Conservation (phyloP, 2,113 vertebrate species). For the Archocentrus centrarchus region DNA sequence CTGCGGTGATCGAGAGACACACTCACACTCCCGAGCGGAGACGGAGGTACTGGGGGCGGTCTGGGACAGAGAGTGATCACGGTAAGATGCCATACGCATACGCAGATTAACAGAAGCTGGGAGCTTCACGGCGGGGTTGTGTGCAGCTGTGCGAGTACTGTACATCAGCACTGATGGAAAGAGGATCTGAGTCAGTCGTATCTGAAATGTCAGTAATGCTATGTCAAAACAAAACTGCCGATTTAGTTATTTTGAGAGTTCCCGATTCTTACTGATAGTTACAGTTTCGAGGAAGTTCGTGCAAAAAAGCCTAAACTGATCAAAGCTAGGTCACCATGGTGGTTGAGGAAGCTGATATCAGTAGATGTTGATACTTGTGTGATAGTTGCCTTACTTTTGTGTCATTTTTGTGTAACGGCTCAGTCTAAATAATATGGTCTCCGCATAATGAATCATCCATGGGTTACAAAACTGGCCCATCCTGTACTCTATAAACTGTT, state of each 20-base stretch:
- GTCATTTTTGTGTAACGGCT: neutral
- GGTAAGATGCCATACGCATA: conserved; percentile 79
- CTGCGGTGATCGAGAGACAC: conserved; percentile 95
- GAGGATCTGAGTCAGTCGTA: neutral
- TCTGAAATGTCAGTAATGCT: neutral
- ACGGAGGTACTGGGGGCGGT: conserved; percentile 96
- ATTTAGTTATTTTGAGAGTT: neutral
- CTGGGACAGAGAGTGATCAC: conserved; percentile 96
- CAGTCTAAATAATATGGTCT: neutral
- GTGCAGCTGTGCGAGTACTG: neutral
- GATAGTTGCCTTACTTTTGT: neutral
- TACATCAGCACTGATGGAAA: neutral
- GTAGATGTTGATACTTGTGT: neutral
- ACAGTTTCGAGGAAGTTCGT: neutral
- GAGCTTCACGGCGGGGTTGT: neutral
- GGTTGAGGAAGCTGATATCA: neutral
- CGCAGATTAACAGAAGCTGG: neutral
- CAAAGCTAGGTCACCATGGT: neutral
- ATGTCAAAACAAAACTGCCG: neutral
- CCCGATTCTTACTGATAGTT: neutral
- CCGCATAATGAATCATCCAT: neutral
- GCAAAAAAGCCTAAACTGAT: neutral
- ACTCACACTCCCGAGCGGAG: conserved; percentile 95
- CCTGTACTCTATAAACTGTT: neutral
- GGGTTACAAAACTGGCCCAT: neutral